phyloP scores from a whole-genome alignment of 2,113 vertebrate species.

The Atrichornis clamosus region DNA sequence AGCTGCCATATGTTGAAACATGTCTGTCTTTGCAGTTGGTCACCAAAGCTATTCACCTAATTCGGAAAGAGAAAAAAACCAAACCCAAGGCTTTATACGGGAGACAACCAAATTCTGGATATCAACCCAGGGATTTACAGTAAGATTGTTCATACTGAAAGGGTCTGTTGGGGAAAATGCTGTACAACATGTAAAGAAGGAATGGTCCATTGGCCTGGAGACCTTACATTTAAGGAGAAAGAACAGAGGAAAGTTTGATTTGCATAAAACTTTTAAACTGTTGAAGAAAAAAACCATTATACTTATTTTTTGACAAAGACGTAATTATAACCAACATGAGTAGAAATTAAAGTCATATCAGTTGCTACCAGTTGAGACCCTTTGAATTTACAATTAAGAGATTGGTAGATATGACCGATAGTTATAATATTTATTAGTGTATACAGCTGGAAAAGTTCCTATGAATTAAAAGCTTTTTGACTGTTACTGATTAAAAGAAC shows the following conservation, averaged over 20 bases:
- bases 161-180: background rate
- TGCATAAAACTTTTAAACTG: background rate
- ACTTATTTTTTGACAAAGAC: background rate
- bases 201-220: background rate
- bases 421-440: background rate
- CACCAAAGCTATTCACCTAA: background rate
- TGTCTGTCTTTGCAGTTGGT: background rate
- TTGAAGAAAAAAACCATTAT: rapidly evolving
- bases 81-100: background rate
- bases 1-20: background rate
- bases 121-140: background rate
- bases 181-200: background rate
- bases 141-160: background rate
- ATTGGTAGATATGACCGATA: background rate
- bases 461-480: background rate
- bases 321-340: background rate
- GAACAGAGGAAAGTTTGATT: background rate
- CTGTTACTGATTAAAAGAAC: background rate
- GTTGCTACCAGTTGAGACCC: background rate
- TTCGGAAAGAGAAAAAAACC: background rate
- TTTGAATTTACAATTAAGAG: background rate
- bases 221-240: background rate
- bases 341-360: background rate
- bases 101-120: background rate
- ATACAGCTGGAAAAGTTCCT: background rate